Evolutionary conservation across 2,797 vertebrate species (phyloP).

Genomic region (Pseudochirops cupreus): DNA sequence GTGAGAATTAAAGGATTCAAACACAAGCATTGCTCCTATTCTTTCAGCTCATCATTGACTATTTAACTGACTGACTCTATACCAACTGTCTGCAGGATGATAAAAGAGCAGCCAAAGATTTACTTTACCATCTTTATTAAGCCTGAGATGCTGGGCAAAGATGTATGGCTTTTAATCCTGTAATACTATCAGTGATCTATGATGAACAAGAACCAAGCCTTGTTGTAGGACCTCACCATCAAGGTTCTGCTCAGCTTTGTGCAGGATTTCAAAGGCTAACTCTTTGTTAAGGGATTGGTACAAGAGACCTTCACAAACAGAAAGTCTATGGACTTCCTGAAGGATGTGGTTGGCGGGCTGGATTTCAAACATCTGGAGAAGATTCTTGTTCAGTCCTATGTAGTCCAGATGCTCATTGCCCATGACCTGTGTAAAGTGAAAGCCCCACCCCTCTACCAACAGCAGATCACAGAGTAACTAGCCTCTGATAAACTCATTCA

Average conservation of each 20-base stretch:
- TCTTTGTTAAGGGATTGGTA: constrained; percentile 93
- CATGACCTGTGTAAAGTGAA: constrained; percentile 92
- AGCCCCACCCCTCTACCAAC: constrained; percentile 75
- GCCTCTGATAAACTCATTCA: neutral
- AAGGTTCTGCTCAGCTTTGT: constrained; percentile 90
- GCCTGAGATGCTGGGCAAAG: constrained; percentile 93
- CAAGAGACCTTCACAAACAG: constrained; percentile 95
- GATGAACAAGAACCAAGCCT: constrained; percentile 92
- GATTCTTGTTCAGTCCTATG: constrained; percentile 92
- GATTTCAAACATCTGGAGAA: constrained; percentile 89
- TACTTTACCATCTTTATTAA: constrained; percentile 97
- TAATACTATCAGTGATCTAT: constrained; percentile 94
- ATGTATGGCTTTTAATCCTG: constrained; percentile 93
- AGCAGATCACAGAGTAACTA: neutral
- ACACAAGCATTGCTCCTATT: constrained; percentile 94
- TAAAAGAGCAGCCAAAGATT: constrained; percentile 94
- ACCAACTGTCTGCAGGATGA: constrained; percentile 93
- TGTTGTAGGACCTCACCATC: constrained; percentile 90
- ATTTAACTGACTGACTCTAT: constrained; percentile 90
- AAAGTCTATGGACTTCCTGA: constrained; percentile 94
- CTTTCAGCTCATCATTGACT: constrained; percentile 93
- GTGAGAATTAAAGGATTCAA: constrained; percentile 95
- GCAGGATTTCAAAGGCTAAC: constrained; percentile 90
- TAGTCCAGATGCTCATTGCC: constrained; percentile 89
- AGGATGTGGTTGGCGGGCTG: constrained; percentile 89